Conservation (phyloP, 2,888 invertebrate genomes). For the Drosophila flavopinicola region DNA sequence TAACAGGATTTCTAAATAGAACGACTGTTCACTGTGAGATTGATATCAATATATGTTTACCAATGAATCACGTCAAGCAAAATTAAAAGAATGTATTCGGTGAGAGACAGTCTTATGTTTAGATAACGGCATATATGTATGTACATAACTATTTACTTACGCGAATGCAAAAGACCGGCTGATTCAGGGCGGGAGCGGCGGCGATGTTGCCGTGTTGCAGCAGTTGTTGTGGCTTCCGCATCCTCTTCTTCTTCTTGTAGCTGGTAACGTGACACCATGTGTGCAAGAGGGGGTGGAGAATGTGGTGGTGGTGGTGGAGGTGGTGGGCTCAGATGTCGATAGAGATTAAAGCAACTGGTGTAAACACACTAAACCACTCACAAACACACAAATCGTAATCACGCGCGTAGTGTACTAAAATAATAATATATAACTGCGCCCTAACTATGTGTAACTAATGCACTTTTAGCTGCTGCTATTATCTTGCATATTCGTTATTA, state of each 20-base stretch:
- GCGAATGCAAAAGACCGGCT: constrained; percentile 61
- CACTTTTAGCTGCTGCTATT: constrained; percentile 11
- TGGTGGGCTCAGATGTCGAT: neutral
- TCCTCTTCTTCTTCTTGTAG: constrained; percentile 51
- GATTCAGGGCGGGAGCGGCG: constrained; percentile 58
- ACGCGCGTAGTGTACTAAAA: constrained; percentile 6
- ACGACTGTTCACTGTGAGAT: neutral
- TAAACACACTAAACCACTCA: neutral
- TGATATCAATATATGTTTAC: neutral
- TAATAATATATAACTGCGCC: constrained; percentile 2
- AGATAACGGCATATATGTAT: neutral
- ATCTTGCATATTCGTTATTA: constrained; percentile 9
- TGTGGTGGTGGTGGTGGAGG: neutral
- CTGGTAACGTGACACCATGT: constrained; percentile 55
- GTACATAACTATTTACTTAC: constrained; percentile 59
- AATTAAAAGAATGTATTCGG: constrained; percentile 1
- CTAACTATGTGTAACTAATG: neutral
- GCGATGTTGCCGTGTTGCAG: constrained; percentile 4
- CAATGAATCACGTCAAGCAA: constrained; percentile 21
- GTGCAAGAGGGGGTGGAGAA: constrained; percentile 1
- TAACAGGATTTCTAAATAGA: neutral
- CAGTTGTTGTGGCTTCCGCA: constrained; percentile 17
- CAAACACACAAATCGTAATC: constrained; percentile 11
- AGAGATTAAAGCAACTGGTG: constrained; percentile 38
- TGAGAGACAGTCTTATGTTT: constrained; percentile 4